Conservation (phyloP, 2,888 invertebrate species). For the Tetanocera ferruginea region DNA sequence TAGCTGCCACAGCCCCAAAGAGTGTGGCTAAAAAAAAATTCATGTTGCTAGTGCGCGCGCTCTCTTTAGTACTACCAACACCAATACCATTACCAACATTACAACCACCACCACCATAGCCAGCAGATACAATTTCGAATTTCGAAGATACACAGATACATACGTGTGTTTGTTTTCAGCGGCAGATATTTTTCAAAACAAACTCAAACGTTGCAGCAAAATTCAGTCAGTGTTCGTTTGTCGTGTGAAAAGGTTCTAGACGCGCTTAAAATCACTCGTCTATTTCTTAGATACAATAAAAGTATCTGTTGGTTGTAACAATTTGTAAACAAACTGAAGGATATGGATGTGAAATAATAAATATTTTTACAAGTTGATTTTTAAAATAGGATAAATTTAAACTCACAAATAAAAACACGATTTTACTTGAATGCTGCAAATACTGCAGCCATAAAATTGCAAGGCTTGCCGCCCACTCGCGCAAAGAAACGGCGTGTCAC, state of each 20-base stretch:
- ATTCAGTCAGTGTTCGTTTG: conserved; percentile 52
- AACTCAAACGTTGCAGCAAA: conserved; percentile 38
- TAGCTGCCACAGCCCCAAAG: conserved; percentile 22
- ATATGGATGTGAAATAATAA: neutral
- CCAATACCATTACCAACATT: neutral
- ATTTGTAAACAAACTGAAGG: neutral
- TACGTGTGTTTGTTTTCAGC: neutral
- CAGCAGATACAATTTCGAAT: conserved; percentile 38
- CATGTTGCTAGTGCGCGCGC: neutral
- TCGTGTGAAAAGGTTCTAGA: conserved; percentile 44
- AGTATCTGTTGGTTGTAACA: neutral
- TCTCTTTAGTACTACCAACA: neutral
- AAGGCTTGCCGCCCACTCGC: conserved; percentile 4
- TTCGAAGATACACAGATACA: neutral
- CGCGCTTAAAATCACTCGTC: conserved; percentile 23
- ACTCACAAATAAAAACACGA: neutral
- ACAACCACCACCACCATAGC: neutral
- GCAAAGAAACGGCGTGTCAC: neutral
- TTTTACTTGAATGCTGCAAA: no score
- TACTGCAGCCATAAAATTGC: no score
- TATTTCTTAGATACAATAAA: neutral
- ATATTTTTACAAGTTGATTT: neutral
- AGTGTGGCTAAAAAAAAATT: neutral
- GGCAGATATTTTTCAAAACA: conserved; percentile 27
- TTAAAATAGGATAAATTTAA: neutral